These are phyloP conservation scores for Neoseiulus cucumeris DNA, from an alignment of 1,140 invertebrate species.

Conservation along the genomic window DNA sequence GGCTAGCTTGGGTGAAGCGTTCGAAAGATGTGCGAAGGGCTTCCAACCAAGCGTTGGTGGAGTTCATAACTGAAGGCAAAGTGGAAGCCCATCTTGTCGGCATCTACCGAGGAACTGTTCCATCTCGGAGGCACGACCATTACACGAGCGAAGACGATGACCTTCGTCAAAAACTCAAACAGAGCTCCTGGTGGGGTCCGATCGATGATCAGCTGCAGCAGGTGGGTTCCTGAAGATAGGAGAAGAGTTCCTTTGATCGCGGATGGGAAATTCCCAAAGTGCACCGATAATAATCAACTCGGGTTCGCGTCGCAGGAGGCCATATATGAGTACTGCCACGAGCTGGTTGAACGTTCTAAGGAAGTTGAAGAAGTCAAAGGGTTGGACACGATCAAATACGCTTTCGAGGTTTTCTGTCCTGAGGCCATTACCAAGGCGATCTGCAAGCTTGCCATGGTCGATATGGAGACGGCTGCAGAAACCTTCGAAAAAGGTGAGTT, in stretches of 20 bases:
- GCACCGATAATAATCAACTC: too few relatives aligned
- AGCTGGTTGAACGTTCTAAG: background rate
- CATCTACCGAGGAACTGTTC: background rate
- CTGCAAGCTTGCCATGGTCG: background rate
- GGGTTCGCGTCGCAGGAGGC: too few relatives aligned
- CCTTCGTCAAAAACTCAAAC: background rate
- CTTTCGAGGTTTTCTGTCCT: constrained; percentile 8
- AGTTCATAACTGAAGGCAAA: background rate
- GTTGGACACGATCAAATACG: background rate
- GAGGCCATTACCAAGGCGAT: constrained; percentile 8
- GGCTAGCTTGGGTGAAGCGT: background rate
- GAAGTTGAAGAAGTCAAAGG: too few relatives aligned
- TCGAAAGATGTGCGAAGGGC: background rate
- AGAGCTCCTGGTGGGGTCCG: background rate
- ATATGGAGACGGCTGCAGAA: background rate
- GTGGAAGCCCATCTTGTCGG: background rate
- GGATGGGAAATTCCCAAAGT: too few relatives aligned
- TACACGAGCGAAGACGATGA: background rate
- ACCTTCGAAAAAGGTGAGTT: background rate
- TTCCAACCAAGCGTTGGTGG: background rate
- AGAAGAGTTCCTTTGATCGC: too few relatives aligned
- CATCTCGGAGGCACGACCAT: background rate
- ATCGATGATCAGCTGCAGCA: background rate
- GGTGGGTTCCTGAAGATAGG: too few relatives aligned
- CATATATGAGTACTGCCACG: background rate